Conservation (phyloP, 2,113 vertebrate genomes). For the Talpa occidentalis region DNA sequence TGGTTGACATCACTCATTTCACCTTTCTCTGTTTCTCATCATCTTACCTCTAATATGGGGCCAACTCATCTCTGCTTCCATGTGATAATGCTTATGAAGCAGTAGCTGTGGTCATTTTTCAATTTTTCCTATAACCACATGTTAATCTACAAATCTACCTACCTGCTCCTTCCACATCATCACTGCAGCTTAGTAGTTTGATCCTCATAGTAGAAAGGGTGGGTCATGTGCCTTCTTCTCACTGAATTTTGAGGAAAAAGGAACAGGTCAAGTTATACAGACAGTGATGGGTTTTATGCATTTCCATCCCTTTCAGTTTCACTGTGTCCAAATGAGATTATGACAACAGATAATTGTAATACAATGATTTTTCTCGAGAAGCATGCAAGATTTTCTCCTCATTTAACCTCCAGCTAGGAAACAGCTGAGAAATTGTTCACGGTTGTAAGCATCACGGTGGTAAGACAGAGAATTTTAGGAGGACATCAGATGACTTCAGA, state of each 20-base stretch:
- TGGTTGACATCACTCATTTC: neutral
- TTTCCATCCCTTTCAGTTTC: neutral
- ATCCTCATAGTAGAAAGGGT: neutral
- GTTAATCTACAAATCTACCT: neutral
- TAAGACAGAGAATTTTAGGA: conserved; percentile 20
- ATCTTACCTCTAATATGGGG: neutral
- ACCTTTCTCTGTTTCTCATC: neutral
- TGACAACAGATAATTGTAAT: conserved; percentile 26
- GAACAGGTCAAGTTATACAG: neutral
- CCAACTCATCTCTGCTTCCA: neutral
- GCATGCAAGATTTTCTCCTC: neutral
- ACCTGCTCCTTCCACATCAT: neutral
- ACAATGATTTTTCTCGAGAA: neutral
- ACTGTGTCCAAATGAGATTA: conserved; percentile 12
- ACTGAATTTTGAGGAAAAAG: neutral
- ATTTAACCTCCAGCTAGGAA: conserved; percentile 43
- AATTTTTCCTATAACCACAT: neutral
- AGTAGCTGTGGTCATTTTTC: neutral
- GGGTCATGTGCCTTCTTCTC: neutral
- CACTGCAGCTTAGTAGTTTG: neutral
- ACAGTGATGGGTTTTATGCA: neutral
- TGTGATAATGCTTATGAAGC: neutral
- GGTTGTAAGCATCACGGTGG: neutral
- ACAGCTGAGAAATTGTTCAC: conserved; percentile 12
- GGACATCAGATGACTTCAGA: neutral